phyloP scores from a whole-genome alignment of 2,888 invertebrate genomes.

The Herminia tarsipennalis region DNA sequence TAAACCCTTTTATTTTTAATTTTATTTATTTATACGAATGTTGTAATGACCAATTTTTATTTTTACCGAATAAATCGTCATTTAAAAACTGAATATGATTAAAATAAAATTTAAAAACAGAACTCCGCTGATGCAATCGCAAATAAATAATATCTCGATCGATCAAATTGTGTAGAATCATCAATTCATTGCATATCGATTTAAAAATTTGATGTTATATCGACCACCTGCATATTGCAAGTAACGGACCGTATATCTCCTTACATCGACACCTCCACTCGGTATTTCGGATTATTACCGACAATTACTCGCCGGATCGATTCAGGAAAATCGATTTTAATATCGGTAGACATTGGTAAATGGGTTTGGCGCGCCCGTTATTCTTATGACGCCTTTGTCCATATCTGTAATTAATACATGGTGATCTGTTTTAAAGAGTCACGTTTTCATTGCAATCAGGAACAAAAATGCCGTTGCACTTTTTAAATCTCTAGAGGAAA shows the following conservation, averaged over 20 bases:
- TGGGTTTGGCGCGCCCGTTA: slow-evolving; percentile 44
- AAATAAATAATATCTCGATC: slow-evolving; percentile 42
- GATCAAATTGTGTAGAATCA: slow-evolving; percentile 47
- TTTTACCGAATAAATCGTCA: too few relatives aligned
- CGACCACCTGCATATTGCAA: slow-evolving; percentile 75
- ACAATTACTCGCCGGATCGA: slow-evolving; percentile 72
- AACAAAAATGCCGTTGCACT: slow-evolving; percentile 24
- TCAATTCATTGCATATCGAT: slow-evolving; percentile 63
- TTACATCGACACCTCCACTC: slow-evolving; percentile 74
- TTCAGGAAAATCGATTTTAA: slow-evolving; percentile 56
- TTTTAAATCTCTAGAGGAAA: slow-evolving; percentile 20
- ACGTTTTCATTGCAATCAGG: slow-evolving; percentile 30
- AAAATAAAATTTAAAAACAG: slow-evolving; percentile 17
- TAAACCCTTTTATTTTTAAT: not conserved
- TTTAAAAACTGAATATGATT: slow-evolving; percentile 14
- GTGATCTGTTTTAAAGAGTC: slow-evolving; percentile 38
- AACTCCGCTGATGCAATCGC: slow-evolving; percentile 36
- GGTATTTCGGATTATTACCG: slow-evolving; percentile 63
- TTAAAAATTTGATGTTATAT: slow-evolving; percentile 42
- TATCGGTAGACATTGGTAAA: slow-evolving; percentile 47
- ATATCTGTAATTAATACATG: slow-evolving; percentile 41
- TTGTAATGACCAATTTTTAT: too few relatives aligned
- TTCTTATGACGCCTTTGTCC: slow-evolving; percentile 40
- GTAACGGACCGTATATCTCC: slow-evolving; percentile 68
- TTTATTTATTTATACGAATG: too few relatives aligned